phyloP scores from a whole-genome alignment of 2,888 invertebrate genomes.

The Stenotaenia linearis region DNA sequence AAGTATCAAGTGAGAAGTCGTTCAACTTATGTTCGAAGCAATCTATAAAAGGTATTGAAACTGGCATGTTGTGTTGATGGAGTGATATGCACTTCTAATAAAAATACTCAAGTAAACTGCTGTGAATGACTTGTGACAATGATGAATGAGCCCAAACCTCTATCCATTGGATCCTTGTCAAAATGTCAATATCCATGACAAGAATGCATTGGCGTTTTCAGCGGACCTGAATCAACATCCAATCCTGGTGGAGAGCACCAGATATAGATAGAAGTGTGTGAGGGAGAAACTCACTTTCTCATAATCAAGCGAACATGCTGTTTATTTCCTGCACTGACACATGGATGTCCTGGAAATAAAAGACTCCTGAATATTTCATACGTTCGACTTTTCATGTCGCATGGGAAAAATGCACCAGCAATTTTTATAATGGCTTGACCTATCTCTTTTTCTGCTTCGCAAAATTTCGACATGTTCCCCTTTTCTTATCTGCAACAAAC shows the following conservation, averaged over 20 bases:
- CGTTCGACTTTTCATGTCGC: neutral
- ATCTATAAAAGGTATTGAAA: neutral
- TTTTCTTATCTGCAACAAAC: neutral
- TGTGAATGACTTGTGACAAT: neutral
- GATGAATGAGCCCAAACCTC: neutral
- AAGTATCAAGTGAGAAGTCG: neutral
- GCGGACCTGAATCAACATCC: neutral
- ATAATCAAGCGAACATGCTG: neutral
- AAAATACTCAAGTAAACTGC: neutral
- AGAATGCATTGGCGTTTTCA: neutral
- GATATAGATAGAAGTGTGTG: neutral
- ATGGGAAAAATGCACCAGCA: neutral
- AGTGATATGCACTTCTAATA: neutral
- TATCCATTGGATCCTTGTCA: neutral
- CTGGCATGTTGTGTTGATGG: neutral
- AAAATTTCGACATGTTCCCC: neutral
- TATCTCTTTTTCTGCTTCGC: neutral
- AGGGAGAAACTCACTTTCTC: neutral
- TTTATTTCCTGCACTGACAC: neutral
- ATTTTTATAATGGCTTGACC: neutral
- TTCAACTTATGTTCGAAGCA: neutral
- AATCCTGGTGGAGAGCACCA: neutral
- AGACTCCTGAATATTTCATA: neutral
- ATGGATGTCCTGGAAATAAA: neutral
- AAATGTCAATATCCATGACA: neutral